Percentiles rank a stretch among this genome's conserved stretches.
Evolutionary conservation across 2,113 vertebrate genomes (phyloP).

Genomic region (Poecilia latipinna): DNA sequence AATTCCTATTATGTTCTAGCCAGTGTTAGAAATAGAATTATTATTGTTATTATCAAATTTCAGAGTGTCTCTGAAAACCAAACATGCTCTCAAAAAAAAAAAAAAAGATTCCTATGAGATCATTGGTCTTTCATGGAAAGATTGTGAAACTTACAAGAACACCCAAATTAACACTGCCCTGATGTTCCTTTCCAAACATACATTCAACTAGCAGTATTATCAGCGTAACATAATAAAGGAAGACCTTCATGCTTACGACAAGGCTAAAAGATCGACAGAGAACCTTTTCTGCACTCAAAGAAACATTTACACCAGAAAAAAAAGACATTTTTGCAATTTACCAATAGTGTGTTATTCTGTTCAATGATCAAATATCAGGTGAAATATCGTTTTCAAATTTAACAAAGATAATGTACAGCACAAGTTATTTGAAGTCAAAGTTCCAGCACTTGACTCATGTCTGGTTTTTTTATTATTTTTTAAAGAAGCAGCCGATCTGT

Average conservation of each 20-base stretch:
- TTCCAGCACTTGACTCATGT: background rate
- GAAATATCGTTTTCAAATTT: background rate
- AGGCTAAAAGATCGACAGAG: background rate
- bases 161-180: background rate
- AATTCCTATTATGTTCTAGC: too few species aligned
- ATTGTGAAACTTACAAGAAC: background rate
- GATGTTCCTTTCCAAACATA: background rate
- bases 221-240: background rate
- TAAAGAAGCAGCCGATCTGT: background rate
- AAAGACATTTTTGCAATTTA: background rate
- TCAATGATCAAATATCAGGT: too few species aligned
- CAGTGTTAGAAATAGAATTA: background rate
- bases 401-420: background rate
- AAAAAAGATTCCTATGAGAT: background rate
- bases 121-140: background rate
- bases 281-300: background rate
- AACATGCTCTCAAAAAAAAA: background rate
- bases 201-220: background rate
- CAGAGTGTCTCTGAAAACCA: background rate
- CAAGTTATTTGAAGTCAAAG: background rate
- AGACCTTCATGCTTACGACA: background rate
- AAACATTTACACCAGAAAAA: background rate
- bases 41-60: background rate
- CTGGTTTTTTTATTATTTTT: background rate
- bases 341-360: background rate